Base-by-base conservation (phyloP, 2,888 invertebrate species). In the Plusia festucae region DNA sequence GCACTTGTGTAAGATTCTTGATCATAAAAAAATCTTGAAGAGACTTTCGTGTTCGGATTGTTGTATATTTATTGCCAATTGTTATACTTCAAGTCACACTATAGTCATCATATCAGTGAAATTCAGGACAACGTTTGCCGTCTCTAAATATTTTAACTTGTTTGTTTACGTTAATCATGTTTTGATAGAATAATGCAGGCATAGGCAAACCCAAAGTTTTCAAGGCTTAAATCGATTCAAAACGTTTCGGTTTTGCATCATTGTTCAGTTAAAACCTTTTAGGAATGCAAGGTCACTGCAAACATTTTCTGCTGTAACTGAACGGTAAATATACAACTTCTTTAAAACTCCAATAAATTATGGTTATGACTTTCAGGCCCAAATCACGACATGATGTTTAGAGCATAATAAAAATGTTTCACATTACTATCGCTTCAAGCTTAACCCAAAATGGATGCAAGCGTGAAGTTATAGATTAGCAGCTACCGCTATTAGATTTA, bases 401-500 rank as follows among this genome's bases (percentile, higher is more conserved):
- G 64, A 13, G n/a, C 6, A 53, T 22, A 30, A 46, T 15, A 60
- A 58, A 27, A 51, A 62, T 55, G 20, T 30, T 13, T 8, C 15
- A 24, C 20, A 66, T 66, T 66, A 66, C 40, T 56, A 71, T 55
- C 27, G 40, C 66, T 65, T 11, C 15, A 56, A 65, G 60, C 58
- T 24, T 53, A 62, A 27, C 78, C 71, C 67, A 74, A 76, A 68
- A 60, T 55, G 78, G 68, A 67, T 78, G 60, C 59, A 62, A 64
- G 55, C 81, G 64, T 64, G 59, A 78, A 67, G 68, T 70, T 68
- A 68, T 78, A 78, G 67, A 80, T 70, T 79, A 70, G 57, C n/a
- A 40, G 57, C 57, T 67, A 55, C 58, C 55, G 60, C 68, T 70
- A 70, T 81, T 81, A 81, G 79, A 81, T 81, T 60, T 79, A 71